phyloP scores from a whole-genome alignment of 2,888 invertebrate species.

The Harpalus rubripes region DNA sequence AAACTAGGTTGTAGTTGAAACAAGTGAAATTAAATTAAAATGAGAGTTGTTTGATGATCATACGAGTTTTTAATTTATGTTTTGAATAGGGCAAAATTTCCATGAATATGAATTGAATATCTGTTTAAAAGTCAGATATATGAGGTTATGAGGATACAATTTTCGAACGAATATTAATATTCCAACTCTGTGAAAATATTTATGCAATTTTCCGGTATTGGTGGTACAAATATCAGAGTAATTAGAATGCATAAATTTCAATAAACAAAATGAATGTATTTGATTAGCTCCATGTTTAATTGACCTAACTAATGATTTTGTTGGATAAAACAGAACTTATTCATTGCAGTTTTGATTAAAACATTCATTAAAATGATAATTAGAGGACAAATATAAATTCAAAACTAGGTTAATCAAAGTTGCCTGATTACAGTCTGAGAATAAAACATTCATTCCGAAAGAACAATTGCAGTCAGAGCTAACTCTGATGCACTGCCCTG shows the following conservation, averaged over 20 bases:
- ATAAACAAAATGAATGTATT: constrained; percentile 50
- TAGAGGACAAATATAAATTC: constrained; percentile 25
- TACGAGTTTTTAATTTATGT: neutral
- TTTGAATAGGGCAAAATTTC: neutral
- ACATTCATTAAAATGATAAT: constrained; percentile 59
- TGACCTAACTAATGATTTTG: constrained; percentile 52
- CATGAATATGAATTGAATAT: neutral
- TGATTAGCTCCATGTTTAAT: constrained; percentile 32
- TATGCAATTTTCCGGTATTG: constrained; percentile 39
- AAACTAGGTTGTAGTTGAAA: neutral
- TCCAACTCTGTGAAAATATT: constrained; percentile 30
- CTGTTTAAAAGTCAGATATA: constrained; percentile 6
- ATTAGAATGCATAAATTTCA: constrained; percentile 53
- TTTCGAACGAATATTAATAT: constrained; percentile 13
- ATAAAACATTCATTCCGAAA: constrained; percentile 11
- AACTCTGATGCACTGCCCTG: neutral
- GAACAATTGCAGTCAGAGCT: constrained; percentile 8
- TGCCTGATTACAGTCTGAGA: constrained; percentile 21
- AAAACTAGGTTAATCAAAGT: constrained; percentile 39
- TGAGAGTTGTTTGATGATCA: too few relatives aligned
- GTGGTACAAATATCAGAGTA: constrained; percentile 16
- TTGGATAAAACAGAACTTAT: constrained; percentile 41
- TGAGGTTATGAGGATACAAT: constrained; percentile 7
- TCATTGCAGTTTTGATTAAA: constrained; percentile 44
- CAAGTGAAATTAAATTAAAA: too few relatives aligned